phyloP scores from a whole-genome alignment of 2,888 invertebrate genomes.

The Papilio protenor region DNA sequence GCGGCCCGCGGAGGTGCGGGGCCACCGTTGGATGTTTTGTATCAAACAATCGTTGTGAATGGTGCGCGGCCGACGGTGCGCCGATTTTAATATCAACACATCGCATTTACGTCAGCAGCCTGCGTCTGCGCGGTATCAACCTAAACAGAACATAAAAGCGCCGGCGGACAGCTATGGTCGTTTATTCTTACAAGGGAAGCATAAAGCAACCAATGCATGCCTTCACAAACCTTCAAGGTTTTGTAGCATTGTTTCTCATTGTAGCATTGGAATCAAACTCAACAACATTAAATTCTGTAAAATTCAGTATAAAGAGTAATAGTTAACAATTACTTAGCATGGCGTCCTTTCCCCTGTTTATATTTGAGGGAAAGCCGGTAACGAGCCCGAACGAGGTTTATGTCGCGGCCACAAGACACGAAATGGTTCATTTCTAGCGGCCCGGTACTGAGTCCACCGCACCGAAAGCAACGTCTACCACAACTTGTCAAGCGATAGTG shows the following conservation, averaged over 20 bases:
- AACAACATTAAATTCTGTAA: too few relatives aligned
- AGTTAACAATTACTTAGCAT: not conserved
- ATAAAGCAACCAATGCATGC: not conserved
- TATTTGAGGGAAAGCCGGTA: conserved; percentile 23
- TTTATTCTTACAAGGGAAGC: not conserved
- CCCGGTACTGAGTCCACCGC: conserved; percentile 26
- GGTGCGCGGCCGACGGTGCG: not conserved
- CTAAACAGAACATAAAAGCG: not conserved
- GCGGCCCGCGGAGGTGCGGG: not conserved
- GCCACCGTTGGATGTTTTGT: conserved; percentile 9
- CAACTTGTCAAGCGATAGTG: not conserved
- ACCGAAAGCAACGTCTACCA: not conserved
- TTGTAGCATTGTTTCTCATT: not conserved
- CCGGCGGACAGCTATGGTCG: not conserved
- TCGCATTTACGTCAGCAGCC: not conserved
- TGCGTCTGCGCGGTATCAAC: not conserved
- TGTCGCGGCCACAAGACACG: conserved; percentile 36
- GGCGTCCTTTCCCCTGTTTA: not conserved
- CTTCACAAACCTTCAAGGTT: not conserved
- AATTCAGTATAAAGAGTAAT: too few relatives aligned
- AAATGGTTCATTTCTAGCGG: conserved; percentile 46
- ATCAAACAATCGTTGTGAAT: conserved; percentile 1
- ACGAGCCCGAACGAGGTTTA: conserved; percentile 43
- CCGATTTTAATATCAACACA: conserved; percentile 4
- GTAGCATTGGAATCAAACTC: not conserved